Conservation (phyloP, 2,888 invertebrate genomes). For the Dryococelus australis region DNA sequence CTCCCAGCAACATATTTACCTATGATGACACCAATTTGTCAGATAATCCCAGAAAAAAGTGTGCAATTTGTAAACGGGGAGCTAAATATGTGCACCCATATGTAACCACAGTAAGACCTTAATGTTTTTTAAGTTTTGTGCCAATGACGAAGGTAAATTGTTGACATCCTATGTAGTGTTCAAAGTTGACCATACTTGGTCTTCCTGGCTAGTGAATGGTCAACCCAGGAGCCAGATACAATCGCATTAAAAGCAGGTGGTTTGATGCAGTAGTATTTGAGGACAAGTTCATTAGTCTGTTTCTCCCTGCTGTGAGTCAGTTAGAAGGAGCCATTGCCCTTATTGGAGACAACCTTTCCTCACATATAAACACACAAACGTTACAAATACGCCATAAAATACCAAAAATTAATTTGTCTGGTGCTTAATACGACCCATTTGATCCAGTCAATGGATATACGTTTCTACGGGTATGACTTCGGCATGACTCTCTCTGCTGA, state of each 20-base stretch:
- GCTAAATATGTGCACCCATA: neutral
- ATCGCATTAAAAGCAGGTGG: neutral
- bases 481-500: constrained; percentile 7
- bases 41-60: neutral
- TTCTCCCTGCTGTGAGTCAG: neutral
- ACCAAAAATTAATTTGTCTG: neutral
- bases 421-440: neutral
- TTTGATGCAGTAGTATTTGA: neutral
- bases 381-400: neutral
- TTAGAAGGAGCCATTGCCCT: neutral
- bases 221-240: neutral
- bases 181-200: neutral
- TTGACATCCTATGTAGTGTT: neutral
- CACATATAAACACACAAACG: neutral
- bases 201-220: neutral
- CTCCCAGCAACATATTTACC: neutral
- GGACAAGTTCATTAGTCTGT: neutral
- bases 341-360: neutral
- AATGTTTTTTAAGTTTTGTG: neutral
- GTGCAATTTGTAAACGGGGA: neutral
- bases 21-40: neutral
- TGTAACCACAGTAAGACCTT: neutral
- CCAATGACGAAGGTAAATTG: neutral
- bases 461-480: neutral
- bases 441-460: neutral